Evolutionary conservation across 2,113 vertebrate genomes (phyloP).

Genomic region (Forbesichthys agassizii): DNA sequence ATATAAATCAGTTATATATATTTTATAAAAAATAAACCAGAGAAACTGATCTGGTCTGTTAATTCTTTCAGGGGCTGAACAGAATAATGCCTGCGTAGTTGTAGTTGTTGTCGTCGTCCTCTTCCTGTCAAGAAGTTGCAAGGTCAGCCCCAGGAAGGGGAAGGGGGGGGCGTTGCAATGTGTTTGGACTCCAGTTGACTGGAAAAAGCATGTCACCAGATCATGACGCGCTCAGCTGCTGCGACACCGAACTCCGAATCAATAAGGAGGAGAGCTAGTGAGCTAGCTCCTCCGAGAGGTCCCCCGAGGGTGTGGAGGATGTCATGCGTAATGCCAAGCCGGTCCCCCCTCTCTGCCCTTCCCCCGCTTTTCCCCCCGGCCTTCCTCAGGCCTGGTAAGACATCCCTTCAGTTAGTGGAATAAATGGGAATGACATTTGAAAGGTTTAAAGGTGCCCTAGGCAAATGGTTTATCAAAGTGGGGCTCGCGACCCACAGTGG

Average conservation of each 20-base stretch:
- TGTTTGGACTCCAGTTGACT: slow-evolving; percentile 22
- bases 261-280: slow-evolving; percentile 46
- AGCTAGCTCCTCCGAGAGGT: slow-evolving; percentile 15
- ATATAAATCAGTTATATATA: too few relatives aligned
- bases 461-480: too few relatives aligned
- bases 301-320: slow-evolving; percentile 24
- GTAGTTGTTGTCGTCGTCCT: too few relatives aligned
- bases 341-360: background rate
- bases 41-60: too few relatives aligned
- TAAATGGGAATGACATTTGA: slow-evolving; percentile 1
- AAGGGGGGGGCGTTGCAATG: background rate
- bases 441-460: background rate
- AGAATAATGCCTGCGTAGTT: too few relatives aligned
- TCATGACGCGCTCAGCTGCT: slow-evolving; percentile 24
- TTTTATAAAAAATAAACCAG: too few relatives aligned
- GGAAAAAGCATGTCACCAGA: slow-evolving; percentile 42
- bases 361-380: slow-evolving; percentile 12
- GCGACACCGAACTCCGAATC: slow-evolving; percentile 54
- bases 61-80: too few relatives aligned
- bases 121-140: slow-evolving; percentile 29
- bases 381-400: slow-evolving; percentile 2
- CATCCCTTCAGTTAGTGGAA: background rate
- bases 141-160: slow-evolving; percentile 38
- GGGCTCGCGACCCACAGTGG: too few relatives aligned
- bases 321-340: slow-evolving; percentile 28